These are phyloP conservation scores for Cuculus canorus DNA, from an alignment of 2,797 vertebrate genomes.

Conservation along the genomic window DNA sequence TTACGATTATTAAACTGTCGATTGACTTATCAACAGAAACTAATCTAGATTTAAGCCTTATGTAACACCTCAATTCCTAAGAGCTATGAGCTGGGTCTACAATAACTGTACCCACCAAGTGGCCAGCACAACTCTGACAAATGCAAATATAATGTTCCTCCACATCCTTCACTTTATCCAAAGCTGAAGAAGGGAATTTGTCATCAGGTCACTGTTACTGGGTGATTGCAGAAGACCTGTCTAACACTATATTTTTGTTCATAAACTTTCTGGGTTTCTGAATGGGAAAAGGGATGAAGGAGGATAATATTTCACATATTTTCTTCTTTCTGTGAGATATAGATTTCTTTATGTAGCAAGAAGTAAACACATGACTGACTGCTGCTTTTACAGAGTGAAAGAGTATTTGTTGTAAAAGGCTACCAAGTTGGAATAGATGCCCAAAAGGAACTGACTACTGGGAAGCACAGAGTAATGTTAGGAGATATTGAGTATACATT, in stretches of 20 bases:
- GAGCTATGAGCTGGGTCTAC: not conserved
- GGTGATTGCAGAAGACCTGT: not conserved
- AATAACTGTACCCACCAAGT: not conserved
- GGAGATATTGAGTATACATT: not conserved
- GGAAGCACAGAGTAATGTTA: not conserved
- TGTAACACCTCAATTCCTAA: not conserved
- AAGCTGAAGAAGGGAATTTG: fast-evolving
- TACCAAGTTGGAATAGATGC: not conserved
- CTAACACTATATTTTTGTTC: not conserved
- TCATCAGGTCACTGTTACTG: not conserved
- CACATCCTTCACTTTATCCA: not conserved
- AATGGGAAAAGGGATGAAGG: not conserved
- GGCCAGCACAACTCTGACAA: not conserved
- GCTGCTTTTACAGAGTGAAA: not conserved
- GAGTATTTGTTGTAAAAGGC: not conserved
- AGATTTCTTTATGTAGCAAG: not conserved
- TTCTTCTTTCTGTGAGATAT: not conserved
- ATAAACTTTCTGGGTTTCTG: not conserved
- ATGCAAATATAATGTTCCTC: not conserved
- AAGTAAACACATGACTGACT: not conserved
- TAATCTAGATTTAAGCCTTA: not conserved
- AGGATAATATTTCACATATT: not conserved
- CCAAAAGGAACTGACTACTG: not conserved
- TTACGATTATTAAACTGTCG: not conserved
- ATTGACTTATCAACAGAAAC: not conserved